Evolutionary conservation across 2,888 invertebrate species (phyloP).

Genomic region (Eugnorisma glareosa): DNA sequence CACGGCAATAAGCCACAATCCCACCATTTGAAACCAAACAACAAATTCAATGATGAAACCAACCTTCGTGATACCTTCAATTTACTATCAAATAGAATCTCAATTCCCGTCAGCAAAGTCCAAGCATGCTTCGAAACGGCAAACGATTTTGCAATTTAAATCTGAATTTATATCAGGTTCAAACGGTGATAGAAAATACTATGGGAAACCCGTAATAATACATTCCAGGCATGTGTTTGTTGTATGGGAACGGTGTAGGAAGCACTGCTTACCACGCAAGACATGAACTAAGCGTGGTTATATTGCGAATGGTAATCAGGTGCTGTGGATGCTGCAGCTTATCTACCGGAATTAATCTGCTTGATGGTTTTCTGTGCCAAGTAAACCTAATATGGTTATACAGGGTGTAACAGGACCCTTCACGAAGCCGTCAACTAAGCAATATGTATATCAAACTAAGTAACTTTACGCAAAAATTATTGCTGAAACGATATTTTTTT

Average conservation of each 20-base stretch:
- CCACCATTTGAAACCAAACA: neutral
- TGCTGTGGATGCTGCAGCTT: slow-evolving; percentile 51
- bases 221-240: slow-evolving; percentile 59
- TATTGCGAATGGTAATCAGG: slow-evolving; percentile 49
- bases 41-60: neutral
- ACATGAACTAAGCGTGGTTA: slow-evolving; percentile 34
- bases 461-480: too few species aligned
- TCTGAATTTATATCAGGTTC: slow-evolving; percentile 60
- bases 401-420: too few species aligned
- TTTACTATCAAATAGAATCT: slow-evolving; percentile 32
- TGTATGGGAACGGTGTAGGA: slow-evolving; percentile 56
- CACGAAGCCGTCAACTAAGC: too few species aligned
- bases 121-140: slow-evolving; percentile 51
- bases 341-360: slow-evolving; percentile 42
- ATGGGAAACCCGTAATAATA: slow-evolving; percentile 58
- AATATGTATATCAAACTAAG: too few species aligned
- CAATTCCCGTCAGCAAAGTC: slow-evolving; percentile 38
- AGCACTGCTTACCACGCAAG: slow-evolving; percentile 43
- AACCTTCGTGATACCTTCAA: neutral
- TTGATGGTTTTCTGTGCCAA: slow-evolving; percentile 4
- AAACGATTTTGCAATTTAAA: slow-evolving; percentile 65
- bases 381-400: too few species aligned
- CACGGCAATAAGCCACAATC: too few species aligned
- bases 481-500: too few species aligned
- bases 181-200: slow-evolving; percentile 60